phyloP scores from a whole-genome alignment of 2,888 invertebrate genomes.

The Tortricodes alternella region DNA sequence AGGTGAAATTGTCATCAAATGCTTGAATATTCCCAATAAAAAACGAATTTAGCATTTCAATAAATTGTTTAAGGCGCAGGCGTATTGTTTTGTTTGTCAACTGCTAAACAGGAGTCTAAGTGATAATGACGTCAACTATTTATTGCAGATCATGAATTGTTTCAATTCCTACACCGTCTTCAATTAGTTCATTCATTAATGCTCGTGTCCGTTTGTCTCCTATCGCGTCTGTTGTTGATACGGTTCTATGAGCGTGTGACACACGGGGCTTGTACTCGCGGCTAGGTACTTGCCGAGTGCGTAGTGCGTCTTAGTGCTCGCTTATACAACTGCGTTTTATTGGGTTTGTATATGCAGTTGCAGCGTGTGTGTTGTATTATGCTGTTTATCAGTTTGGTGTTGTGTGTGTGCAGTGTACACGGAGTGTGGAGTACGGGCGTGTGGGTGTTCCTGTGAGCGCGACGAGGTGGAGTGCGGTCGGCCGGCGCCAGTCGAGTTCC shows the following conservation, averaged over 20 bases:
- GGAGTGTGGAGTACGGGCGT: constrained; percentile 45
- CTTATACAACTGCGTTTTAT: constrained; percentile 43
- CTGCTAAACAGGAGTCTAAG: constrained; percentile 10
- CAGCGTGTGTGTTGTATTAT: constrained; percentile 70
- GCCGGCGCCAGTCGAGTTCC: constrained; percentile 70
- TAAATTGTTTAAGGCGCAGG: not conserved
- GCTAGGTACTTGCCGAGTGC: constrained; percentile 40
- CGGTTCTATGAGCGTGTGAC: constrained; percentile 38
- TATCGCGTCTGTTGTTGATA: constrained; percentile 54
- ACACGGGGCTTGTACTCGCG: constrained; percentile 19
- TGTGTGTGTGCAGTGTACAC: constrained; percentile 49
- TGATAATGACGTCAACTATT: constrained; percentile 29
- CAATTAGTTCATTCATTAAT: constrained; percentile 51
- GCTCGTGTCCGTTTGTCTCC: constrained; percentile 44
- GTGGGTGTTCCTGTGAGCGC: constrained; percentile 45
- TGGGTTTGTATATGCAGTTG: constrained; percentile 66
- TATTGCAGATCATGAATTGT: constrained; percentile 37
- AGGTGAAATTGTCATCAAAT: too few species aligned
- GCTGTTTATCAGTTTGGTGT: constrained; percentile 72
- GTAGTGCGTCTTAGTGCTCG: constrained; percentile 43
- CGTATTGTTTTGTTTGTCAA: constrained; percentile 19
- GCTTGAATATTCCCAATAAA: too few species aligned
- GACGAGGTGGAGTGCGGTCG: constrained; percentile 55
- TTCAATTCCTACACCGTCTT: constrained; percentile 40
- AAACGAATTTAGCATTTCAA: too few species aligned